These are phyloP conservation scores for Perccottus glenii DNA, from an alignment of 2,113 vertebrate species.

Conservation along the genomic window DNA sequence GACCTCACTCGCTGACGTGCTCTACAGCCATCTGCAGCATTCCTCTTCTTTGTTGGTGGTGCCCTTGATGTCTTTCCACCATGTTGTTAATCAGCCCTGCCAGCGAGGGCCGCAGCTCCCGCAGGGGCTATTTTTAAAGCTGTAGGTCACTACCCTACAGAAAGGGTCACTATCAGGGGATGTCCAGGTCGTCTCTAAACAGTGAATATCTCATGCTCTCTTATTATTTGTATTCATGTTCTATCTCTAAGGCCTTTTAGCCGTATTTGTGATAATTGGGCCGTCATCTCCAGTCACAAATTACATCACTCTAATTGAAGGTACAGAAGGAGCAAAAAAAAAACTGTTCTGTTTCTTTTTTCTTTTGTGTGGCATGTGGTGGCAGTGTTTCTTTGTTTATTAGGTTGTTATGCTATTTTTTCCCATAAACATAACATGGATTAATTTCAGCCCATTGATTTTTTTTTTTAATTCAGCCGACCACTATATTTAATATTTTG, in stretches of 20 bases:
- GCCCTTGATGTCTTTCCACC: constrained; percentile 38
- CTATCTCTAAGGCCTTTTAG: constrained; percentile 13
- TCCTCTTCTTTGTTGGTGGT: constrained; percentile 20
- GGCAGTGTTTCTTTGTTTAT: background rate
- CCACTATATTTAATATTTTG: no score
- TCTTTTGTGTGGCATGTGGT: background rate
- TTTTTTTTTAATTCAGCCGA: no score
- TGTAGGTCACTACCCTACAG: constrained; percentile 50
- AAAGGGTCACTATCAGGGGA: constrained; percentile 62
- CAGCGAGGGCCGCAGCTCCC: constrained; percentile 26
- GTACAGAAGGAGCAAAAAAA: background rate
- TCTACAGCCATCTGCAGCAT: constrained; percentile 10
- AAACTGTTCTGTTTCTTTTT: constrained; percentile 16
- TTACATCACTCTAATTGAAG: constrained; percentile 18
- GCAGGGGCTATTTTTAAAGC: constrained; percentile 52
- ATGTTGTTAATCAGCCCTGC: constrained; percentile 46
- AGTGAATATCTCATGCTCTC: constrained; percentile 2
- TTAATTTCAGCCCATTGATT: no score
- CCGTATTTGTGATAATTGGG: constrained; percentile 15
- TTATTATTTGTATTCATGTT: constrained; percentile 35
- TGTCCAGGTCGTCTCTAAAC: constrained; percentile 27
- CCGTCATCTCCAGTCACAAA: constrained; percentile 12
- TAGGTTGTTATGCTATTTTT: no score
- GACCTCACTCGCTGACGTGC: background rate
- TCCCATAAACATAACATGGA: no score